These are phyloP conservation scores for Chouioia cunea DNA, from an alignment of 2,888 invertebrate genomes.

Conservation along the genomic window DNA sequence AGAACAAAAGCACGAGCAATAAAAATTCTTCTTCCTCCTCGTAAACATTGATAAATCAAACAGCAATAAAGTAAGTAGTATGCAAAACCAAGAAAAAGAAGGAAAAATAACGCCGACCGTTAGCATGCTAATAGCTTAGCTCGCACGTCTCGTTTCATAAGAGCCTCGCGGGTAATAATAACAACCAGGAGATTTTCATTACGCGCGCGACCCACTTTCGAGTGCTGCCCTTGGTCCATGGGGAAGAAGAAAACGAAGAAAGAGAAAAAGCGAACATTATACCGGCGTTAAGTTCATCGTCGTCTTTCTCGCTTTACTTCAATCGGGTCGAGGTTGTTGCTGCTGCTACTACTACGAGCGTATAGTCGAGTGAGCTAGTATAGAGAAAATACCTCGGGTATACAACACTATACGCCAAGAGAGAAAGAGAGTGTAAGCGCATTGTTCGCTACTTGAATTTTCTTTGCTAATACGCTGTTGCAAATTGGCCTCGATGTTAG, in stretches of 20 bases:
- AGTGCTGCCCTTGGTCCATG: conserved; percentile 15
- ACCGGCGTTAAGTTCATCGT: background rate
- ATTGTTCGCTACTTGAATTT: no score
- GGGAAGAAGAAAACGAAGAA: background rate
- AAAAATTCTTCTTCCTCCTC: no score
- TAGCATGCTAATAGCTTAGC: no score
- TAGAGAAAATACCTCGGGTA: conserved; percentile 8
- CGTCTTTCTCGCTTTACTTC: background rate
- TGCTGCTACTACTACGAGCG: background rate
- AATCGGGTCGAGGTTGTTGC: conserved; percentile 35
- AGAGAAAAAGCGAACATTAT: background rate
- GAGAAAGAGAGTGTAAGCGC: background rate
- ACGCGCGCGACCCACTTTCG: conserved; percentile 17
- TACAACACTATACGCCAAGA: background rate
- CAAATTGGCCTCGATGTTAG: no score
- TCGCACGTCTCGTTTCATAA: background rate
- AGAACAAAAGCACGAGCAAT: no score
- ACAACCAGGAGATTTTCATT: conserved; percentile 5
- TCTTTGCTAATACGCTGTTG: no score
- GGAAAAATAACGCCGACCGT: no score
- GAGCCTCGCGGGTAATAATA: conserved; percentile 11
- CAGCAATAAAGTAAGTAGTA: no score
- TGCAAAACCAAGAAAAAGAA: conserved; percentile 4
- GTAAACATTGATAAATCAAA: no score
- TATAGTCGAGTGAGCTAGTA: background rate